Evolutionary conservation across 2,888 invertebrate species (phyloP), one percentile per base, ranked within the genome.

Genomic region (Meloe dianella): DNA sequence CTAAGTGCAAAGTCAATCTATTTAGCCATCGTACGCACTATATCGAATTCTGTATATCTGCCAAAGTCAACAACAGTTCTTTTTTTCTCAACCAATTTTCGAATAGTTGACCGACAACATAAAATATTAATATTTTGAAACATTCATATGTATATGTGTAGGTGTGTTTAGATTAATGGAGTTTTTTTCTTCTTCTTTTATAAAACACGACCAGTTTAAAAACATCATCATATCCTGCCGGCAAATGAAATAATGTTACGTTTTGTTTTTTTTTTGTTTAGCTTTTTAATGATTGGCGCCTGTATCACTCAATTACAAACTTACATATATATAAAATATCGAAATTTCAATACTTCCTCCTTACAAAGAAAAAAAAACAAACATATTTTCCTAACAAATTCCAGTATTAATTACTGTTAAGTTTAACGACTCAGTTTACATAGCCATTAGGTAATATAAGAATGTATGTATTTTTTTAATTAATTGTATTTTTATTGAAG

Each of bases 391-490:
- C n/a, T 4, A 47, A 20, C 47, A 20, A 17, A 20, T 22, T 51
- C 22, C 22, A 22, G 22, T 54, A 54, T 54, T 54, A 54, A 54
- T 54, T 54, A 54, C 54, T 24, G 24, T 54, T 27, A 54, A 54
- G 27, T 54, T 54, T 54, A n/a, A 54, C 54, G 54, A 54, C 54
- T 54, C 54, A 4, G 27, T 54, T 54, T 54, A 54, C 54, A 54
- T 27, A 54, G 14, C 27, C 54, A 14, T 4, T n/a, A 54, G 54
- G 54, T 54, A 54, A 54, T 22, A 54, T 27, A 8, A 54, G 24
- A 54, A 54, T 27, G 14, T 27, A 24, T 27, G 24, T 27, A n/a
- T 22, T 22, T 24, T 27, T 27, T 54, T n/a, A n/a, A 1, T 54
- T 54, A 4, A 2, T 41, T 41, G 17, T 41, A 12, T 22, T n/a